phyloP scores from a whole-genome alignment of 2,797 vertebrate genomes.

The Hydrophis major region DNA sequence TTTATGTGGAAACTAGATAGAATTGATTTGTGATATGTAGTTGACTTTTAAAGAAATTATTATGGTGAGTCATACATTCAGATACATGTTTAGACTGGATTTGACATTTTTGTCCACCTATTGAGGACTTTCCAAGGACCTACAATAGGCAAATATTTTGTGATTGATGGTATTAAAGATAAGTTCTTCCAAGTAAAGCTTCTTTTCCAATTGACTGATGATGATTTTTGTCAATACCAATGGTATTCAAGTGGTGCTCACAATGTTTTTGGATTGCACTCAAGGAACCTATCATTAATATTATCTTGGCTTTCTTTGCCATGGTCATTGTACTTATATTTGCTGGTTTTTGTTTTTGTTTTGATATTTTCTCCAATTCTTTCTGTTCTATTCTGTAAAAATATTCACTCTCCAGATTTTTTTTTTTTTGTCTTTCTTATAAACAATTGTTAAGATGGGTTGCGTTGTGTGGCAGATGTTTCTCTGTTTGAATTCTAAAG shows the following conservation, averaged over 20 bases:
- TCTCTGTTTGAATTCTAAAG: background rate
- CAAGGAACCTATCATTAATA: background rate
- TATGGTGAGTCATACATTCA: background rate
- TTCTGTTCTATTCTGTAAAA: background rate
- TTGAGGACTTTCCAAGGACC: background rate
- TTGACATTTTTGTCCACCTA: background rate
- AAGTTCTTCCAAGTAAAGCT: background rate
- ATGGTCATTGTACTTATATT: background rate
- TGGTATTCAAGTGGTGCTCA: background rate
- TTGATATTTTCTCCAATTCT: background rate
- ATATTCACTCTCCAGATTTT: background rate
- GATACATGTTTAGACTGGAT: background rate
- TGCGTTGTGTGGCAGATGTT: background rate
- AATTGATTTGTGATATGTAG: background rate
- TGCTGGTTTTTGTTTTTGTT: background rate
- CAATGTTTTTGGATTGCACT: background rate
- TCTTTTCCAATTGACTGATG: background rate
- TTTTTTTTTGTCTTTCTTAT: background rate
- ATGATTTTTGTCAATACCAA: background rate
- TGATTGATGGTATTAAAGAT: background rate
- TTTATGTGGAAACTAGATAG: background rate
- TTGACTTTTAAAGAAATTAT: background rate
- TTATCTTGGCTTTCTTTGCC: background rate
- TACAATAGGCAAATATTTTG: background rate
- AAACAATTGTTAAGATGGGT: background rate